A percentile compares a stretch with the other conserved stretches of the same genome.
phyloP scores from a whole-genome alignment of 23 tunicate genomes.

The Clavelina lepadiformis region DNA sequence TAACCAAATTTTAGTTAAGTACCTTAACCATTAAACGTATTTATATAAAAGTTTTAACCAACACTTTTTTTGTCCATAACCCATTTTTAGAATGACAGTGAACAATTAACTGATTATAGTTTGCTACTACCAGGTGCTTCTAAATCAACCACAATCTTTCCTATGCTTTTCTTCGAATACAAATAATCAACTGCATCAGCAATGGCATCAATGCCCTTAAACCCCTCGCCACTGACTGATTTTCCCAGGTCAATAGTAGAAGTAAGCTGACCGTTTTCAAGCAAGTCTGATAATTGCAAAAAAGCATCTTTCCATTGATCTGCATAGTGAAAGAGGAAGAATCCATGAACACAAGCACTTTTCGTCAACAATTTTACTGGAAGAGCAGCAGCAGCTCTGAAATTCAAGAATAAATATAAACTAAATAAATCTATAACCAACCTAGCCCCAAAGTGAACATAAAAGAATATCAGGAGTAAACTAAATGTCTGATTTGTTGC shows the following conservation, averaged over 20 bases:
- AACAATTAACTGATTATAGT: too few species aligned
- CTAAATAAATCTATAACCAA: background rate
- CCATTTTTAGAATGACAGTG: too few species aligned
- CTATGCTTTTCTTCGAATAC: slow-evolving; percentile 88
- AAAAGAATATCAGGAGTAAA: background rate
- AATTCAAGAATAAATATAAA: background rate
- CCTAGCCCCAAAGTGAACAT: too few species aligned
- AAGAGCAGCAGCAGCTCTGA: slow-evolving; percentile 81
- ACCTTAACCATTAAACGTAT: too few species aligned
- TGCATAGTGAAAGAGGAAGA: slow-evolving; percentile 84
- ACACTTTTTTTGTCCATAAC: too few species aligned
- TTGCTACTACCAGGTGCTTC: too few species aligned
- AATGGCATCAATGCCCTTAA: slow-evolving; percentile 81
- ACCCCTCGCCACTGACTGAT: slow-evolving; percentile 32
- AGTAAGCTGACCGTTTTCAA: slow-evolving; percentile 21
- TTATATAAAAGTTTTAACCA: too few species aligned
- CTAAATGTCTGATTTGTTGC: too few species aligned
- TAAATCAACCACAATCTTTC: slow-evolving; percentile 92
- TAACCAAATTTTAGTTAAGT: too few species aligned
- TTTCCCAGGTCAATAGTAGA: slow-evolving; percentile 51
- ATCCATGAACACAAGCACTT: slow-evolving; percentile 88
- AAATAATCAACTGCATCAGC: slow-evolving; percentile 89
- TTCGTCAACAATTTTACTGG: slow-evolving; percentile 94
- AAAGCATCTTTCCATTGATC: slow-evolving; percentile 55
- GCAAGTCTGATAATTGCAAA: slow-evolving; percentile 25